Base-by-base conservation (phyloP, 2,888 invertebrate species). In the Sarcophaga subvicina region DNA sequence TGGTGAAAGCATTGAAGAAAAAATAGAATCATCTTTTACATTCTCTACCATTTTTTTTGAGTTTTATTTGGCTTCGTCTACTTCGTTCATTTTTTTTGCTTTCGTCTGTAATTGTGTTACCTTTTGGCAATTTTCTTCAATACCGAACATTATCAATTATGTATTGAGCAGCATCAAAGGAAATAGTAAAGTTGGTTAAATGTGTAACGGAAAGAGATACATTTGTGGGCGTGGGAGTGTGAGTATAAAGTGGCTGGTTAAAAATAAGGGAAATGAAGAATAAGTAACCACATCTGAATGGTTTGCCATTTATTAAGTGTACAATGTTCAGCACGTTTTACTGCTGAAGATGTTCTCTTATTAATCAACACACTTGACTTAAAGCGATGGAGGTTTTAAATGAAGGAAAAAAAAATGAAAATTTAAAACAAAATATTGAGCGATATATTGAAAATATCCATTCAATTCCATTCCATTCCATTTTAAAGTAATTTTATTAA, bases 121-220 rank as follows among this genome's bases (percentile, higher is more conserved):
- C 86, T 86, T 85, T 79, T 86, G 86, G 86, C 86, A 82, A 86
- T 82, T 86, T 86, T 79, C 86, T 79, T 79, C 79, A 79, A 86
- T 86, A 81, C 80, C 81, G 70, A 78, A 47, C 20, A 78, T 73
- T 86, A 86, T 82, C 79, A 86, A 86, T 86, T 82, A 82, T 72
- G 66, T 79, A 85, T 82, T 82, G 78, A 70, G 73, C 77, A 78
- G 69, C 78, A 85, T 85, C 85, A 85, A 85, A 81, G 85, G 81
- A 81, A 81, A 73, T 59, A 69, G 78, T 85, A 72, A 72, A 81
- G 72, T 80, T 80, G 66, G 76, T 72, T 72, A 62, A 76, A 76
- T 77, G 76, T 80, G 70, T 64, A 71, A 76, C 80, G 83, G 83
- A 75, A 80, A 77, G 76, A 72, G 72, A 63, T 63, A 73, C 62